Conservation (phyloP, 2,113 vertebrate species). For the Dasypus novemcinctus region DNA sequence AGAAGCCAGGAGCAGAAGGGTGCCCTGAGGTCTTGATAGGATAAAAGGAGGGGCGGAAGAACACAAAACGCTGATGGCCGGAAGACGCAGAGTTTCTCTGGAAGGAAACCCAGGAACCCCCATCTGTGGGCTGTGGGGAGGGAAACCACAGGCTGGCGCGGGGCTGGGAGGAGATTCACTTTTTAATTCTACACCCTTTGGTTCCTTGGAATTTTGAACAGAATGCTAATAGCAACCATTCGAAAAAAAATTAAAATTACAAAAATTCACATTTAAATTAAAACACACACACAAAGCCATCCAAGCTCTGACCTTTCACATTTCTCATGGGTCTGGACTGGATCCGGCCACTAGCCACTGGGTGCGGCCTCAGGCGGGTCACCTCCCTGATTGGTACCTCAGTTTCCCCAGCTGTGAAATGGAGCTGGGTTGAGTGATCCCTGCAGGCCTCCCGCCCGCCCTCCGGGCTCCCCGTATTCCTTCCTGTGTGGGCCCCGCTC, state of each 20-base stretch:
- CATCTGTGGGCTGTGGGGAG: neutral
- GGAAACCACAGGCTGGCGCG: neutral
- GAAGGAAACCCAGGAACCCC: neutral
- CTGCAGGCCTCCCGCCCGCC: neutral
- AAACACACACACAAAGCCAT: neutral
- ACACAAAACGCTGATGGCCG: neutral
- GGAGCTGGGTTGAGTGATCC: neutral
- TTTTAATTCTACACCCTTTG: neutral
- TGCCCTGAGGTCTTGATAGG: neutral
- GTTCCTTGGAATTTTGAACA: neutral
- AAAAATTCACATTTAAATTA: neutral
- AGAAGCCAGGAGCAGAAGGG: no score
- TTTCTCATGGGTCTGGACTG: neutral
- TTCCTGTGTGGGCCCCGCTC: no score
- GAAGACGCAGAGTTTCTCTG: neutral
- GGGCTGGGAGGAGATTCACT: neutral
- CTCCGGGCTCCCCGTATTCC: no score
- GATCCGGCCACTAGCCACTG: neutral
- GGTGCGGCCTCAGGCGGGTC: neutral
- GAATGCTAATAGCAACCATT: neutral
- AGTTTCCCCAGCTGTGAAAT: neutral
- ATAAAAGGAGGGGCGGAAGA: fast-evolving
- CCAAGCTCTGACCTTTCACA: neutral
- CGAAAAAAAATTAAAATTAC: neutral
- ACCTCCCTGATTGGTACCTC: neutral